phyloP scores from a whole-genome alignment of 2,888 invertebrate species.

The Drosophila ustulata region DNA sequence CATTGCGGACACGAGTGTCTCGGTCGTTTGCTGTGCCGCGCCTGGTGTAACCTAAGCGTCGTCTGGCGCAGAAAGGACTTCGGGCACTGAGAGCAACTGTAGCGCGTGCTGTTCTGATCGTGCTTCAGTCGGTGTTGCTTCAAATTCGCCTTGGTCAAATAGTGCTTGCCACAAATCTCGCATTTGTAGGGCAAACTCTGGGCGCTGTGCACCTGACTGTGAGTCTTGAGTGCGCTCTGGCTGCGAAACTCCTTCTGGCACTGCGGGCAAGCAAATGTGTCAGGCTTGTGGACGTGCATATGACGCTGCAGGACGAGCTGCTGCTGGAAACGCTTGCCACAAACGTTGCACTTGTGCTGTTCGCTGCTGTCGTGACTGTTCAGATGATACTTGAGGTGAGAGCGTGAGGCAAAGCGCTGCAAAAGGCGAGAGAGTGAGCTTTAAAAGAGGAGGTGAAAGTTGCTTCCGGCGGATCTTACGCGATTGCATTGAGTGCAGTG shows the following conservation, averaged over 20 bases:
- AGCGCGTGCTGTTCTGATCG: conserved; percentile 56
- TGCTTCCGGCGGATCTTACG: conserved; percentile 60
- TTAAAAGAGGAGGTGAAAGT: not conserved
- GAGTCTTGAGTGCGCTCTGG: conserved; percentile 87
- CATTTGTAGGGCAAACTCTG: conserved; percentile 87
- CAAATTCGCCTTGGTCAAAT: conserved; percentile 88
- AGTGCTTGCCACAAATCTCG: conserved; percentile 86
- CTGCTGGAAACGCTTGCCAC: conserved; percentile 89
- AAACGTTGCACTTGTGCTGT: conserved; percentile 81
- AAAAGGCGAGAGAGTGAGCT: conserved; percentile 48
- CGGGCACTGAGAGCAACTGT: conserved; percentile 87
- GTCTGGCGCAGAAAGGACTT: conserved; percentile 87
- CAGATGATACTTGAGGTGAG: conserved; percentile 91
- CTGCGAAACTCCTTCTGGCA: conserved; percentile 88
- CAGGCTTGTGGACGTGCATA: conserved; percentile 87
- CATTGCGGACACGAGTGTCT: conserved; percentile 89
- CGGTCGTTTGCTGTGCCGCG: conserved; percentile 86
- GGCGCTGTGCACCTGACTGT: conserved; percentile 88
- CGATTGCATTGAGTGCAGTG: conserved; percentile 84
- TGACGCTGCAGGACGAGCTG: conserved; percentile 90
- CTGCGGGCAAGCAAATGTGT: conserved; percentile 85
- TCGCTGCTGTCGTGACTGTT: conserved; percentile 75
- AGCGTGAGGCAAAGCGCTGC: conserved; percentile 89
- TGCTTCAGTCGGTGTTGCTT: conserved; percentile 87
- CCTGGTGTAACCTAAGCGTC: conserved; percentile 87